These are phyloP conservation scores for Silurus asotus DNA, from an alignment of 2,113 vertebrate genomes.

Conservation along the genomic window DNA sequence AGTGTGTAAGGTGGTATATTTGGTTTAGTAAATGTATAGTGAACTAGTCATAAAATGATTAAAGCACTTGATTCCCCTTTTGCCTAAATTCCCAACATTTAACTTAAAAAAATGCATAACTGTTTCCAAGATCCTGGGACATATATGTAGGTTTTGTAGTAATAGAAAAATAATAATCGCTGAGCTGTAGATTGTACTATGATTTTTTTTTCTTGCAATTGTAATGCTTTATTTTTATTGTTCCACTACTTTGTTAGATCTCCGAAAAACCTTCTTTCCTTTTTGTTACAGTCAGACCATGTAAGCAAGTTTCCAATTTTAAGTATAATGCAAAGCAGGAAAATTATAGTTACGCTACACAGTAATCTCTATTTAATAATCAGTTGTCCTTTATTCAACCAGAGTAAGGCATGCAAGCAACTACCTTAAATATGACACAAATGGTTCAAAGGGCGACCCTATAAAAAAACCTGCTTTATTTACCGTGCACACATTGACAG, in stretches of 20 bases:
- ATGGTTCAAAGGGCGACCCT: not conserved
- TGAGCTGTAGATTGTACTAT: not conserved
- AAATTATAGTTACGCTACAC: not conserved
- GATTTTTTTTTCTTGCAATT: not conserved
- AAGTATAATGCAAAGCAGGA: not conserved
- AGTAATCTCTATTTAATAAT: not conserved
- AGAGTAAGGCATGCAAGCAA: not conserved
- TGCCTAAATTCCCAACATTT: no score
- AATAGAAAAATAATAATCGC: not conserved
- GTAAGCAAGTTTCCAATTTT: not conserved
- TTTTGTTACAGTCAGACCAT: not conserved
- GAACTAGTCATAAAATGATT: not conserved
- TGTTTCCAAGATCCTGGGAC: no score
- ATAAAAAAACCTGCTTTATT: not conserved
- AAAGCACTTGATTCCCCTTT: not conserved
- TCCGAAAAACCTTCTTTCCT: not conserved
- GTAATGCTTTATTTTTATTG: constrained; percentile 1
- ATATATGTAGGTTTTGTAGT: not conserved
- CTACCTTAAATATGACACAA: not conserved
- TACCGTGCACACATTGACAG: not conserved
- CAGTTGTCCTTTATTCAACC: not conserved
- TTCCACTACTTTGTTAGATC: not conserved
- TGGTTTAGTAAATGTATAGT: not conserved
- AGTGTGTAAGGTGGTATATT: not conserved
- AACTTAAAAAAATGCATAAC: no score